Evolutionary conservation across 2,888 invertebrate species (phyloP).

Genomic region (Meiosimyza decipiens): DNA sequence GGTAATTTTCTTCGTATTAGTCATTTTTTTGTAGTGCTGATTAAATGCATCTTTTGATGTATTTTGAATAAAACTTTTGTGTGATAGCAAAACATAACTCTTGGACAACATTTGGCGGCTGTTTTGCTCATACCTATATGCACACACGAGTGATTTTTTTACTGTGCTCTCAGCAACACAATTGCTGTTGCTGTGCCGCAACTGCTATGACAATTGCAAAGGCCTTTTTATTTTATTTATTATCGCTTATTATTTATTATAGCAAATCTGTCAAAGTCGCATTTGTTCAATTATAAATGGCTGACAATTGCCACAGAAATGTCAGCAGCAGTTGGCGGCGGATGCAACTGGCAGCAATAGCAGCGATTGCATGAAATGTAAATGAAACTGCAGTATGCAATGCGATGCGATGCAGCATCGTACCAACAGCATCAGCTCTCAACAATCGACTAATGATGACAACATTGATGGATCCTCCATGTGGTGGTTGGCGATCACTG

Average conservation of each 20-base stretch:
- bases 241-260: constrained; percentile 23
- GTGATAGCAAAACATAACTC: no score
- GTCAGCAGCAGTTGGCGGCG: constrained; percentile 22
- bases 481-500: neutral
- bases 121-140: no score
- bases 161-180: no score
- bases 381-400: neutral
- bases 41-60: no score
- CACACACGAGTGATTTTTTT: no score
- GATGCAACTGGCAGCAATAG: constrained; percentile 1
- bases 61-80: no score
- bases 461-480: constrained; percentile 10
- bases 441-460: constrained; percentile 25
- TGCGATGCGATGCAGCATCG: neutral
- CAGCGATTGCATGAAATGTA: constrained; percentile 11
- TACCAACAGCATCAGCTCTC: neutral
- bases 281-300: constrained; percentile 50
- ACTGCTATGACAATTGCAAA: neutral
- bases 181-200: no score
- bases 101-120: no score
- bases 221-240: constrained; percentile 21
- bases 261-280: constrained; percentile 51
- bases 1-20: no score
- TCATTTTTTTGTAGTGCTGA: no score
- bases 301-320: constrained; percentile 50